These are phyloP conservation scores for Chelonia mydas DNA, from an alignment of 2,797 vertebrate genomes.

Conservation along the genomic window DNA sequence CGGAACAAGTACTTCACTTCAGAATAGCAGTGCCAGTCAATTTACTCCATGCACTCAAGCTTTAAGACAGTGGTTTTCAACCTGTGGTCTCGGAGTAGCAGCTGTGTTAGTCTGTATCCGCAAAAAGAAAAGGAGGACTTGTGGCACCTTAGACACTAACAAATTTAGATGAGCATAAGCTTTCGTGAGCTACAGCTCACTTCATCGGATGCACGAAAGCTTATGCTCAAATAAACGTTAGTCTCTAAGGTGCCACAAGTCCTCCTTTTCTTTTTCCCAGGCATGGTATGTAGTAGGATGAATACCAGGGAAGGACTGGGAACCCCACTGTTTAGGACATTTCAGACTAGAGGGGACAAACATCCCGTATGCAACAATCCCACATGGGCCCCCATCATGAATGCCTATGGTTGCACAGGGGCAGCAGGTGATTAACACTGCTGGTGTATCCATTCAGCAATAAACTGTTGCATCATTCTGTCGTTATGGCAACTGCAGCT, in stretches of 20 bases:
- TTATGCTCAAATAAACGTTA: too few species aligned
- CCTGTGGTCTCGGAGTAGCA: not conserved
- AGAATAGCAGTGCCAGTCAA: not conserved
- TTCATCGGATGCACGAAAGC: too few species aligned
- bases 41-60: not conserved
- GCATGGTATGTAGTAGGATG: not conserved
- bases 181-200: too few species aligned
- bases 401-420: rapidly evolving
- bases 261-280: too few species aligned
- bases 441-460: not conserved
- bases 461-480: constrained; percentile 29
- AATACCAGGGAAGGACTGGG: not conserved
- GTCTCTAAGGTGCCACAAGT: too few species aligned
- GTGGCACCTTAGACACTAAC: too few species aligned
- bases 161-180: too few species aligned
- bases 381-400: rapidly evolving
- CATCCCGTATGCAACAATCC: not conserved
- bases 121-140: too few species aligned
- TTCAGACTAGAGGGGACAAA: not conserved
- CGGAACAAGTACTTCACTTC: not conserved
- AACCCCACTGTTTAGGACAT: not conserved
- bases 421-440: rapidly evolving
- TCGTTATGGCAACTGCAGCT: constrained; percentile 51
- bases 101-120: too few species aligned
- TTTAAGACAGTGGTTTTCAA: not conserved